Percentiles rank a stretch among this genome's conserved stretches.
phyloP scores from a whole-genome alignment of 2,113 vertebrate genomes.

The Fulmarus glacialis region DNA sequence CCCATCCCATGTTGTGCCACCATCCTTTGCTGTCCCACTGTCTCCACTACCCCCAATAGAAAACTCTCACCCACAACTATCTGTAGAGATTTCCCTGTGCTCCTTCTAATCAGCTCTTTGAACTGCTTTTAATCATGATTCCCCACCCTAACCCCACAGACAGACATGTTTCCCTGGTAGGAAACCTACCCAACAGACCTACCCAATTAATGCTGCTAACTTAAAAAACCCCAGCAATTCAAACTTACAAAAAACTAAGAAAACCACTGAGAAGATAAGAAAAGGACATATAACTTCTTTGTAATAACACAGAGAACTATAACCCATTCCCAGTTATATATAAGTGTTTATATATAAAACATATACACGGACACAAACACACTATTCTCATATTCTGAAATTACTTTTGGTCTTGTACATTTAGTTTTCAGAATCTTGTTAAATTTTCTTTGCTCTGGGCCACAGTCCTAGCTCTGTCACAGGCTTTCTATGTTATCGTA shows the following conservation, averaged over 20 bases:
- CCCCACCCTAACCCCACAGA: not conserved
- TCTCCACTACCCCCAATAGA: not conserved
- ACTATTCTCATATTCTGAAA: not conserved
- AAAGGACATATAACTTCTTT: not conserved
- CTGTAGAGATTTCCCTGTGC: not conserved
- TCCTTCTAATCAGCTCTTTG: not conserved
- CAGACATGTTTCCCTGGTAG: not conserved
- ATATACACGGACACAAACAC: not conserved
- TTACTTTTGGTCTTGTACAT: accelerated
- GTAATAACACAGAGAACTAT: not conserved
- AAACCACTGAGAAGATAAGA: not conserved
- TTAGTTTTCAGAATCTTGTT: not conserved
- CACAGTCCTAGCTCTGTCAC: not conserved
- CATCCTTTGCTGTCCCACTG: not conserved
- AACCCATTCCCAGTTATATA: not conserved
- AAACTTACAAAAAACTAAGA: not conserved
- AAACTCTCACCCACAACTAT: not conserved
- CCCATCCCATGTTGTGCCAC: not conserved
- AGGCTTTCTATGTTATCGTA: not conserved
- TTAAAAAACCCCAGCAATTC: not conserved
- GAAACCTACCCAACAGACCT: not conserved
- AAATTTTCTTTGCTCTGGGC: not conserved
- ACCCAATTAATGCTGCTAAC: not conserved
- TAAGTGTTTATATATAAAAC: not conserved
- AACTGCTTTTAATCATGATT: not conserved